A percentile compares a stretch with the other conserved stretches of the same genome.
phyloP scores from a whole-genome alignment of 2,113 vertebrate genomes.

The Siniperca chuatsi region DNA sequence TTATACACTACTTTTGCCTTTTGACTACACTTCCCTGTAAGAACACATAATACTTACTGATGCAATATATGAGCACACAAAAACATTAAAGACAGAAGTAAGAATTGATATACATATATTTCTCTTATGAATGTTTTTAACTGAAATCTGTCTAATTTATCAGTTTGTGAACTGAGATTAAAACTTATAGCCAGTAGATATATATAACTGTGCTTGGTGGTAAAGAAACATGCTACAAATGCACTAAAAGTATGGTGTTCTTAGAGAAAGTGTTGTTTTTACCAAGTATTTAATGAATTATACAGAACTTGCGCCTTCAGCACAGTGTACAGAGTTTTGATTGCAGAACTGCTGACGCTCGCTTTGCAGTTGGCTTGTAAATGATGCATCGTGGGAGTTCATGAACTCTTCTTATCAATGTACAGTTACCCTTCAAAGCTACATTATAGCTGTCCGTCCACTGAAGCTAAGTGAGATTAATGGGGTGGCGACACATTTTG shows the following conservation, averaged over 20 bases:
- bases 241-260: slow-evolving; percentile 15
- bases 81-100: neutral
- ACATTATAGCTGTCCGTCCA: slow-evolving; percentile 6
- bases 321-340: slow-evolving; percentile 42
- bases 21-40: neutral
- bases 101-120: neutral
- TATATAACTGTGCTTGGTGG: neutral
- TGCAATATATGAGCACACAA: neutral
- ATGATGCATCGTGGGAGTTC: slow-evolving; percentile 45
- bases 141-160: neutral
- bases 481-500: slow-evolving; percentile 33
- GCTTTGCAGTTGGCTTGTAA: slow-evolving; percentile 37
- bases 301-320: slow-evolving; percentile 59
- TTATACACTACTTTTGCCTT: neutral
- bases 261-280: slow-evolving; percentile 32
- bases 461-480: slow-evolving; percentile 67
- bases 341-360: slow-evolving; percentile 46
- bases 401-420: slow-evolving; percentile 18
- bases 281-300: slow-evolving; percentile 51
- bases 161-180: neutral
- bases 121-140: neutral
- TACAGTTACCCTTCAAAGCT: neutral
- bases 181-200: neutral
- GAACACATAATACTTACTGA: neutral
- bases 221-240: slow-evolving; percentile 18